Percentiles rank a stretch among this genome's conserved stretches.
Conservation (phyloP, 92 coral and sea anemone genomes). For the Paramuricea clavata region DNA sequence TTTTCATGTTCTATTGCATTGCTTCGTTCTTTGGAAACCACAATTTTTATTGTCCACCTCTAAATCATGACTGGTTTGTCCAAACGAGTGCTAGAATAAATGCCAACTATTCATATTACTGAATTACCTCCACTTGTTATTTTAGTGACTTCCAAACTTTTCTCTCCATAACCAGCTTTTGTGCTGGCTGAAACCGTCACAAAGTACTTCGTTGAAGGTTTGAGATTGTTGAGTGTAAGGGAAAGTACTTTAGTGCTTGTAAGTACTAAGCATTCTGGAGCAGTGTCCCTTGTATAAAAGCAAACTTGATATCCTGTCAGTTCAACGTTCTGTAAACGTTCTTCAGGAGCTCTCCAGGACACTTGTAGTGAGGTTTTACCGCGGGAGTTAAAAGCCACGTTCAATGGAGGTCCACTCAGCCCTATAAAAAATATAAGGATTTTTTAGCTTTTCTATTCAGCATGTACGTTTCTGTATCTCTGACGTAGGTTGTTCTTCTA, state of each 20-base stretch:
- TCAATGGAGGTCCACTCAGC: background rate
- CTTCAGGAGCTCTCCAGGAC: background rate
- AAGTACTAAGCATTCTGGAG: background rate
- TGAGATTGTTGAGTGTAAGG: background rate
- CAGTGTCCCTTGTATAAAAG: background rate
- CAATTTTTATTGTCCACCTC: too few species aligned
- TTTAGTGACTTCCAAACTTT: background rate
- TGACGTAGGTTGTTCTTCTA: too few species aligned
- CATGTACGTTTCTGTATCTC: too few species aligned
- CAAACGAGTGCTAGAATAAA: too few species aligned
- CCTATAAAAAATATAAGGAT: background rate
- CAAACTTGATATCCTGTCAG: conserved; percentile 7
- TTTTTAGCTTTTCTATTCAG: too few species aligned
- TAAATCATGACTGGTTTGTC: too few species aligned
- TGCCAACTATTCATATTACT: background rate
- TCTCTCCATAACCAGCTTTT: background rate
- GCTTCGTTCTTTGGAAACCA: too few species aligned
- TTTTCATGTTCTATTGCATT: too few species aligned
- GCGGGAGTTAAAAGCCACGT: background rate
- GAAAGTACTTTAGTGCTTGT: background rate
- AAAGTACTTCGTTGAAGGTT: background rate
- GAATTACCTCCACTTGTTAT: conserved; percentile 13
- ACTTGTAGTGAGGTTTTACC: background rate
- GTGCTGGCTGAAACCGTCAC: conserved; percentile 17
- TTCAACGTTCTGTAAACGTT: background rate